phyloP scores from a whole-genome alignment of 2,888 invertebrate species.

The Rotaria sp. region DNA sequence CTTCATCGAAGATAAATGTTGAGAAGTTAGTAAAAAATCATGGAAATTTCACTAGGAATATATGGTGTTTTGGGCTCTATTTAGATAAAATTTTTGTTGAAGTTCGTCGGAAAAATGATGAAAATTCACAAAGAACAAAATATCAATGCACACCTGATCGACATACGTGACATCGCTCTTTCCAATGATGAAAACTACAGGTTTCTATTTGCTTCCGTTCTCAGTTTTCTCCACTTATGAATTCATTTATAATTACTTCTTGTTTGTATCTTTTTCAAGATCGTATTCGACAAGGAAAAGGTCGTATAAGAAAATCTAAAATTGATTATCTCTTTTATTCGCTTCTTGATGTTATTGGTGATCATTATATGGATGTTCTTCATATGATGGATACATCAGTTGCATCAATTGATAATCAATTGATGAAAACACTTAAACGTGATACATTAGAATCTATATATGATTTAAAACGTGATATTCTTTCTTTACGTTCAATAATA shows the following conservation, averaged over 20 bases:
- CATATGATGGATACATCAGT: neutral
- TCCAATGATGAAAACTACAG: neutral
- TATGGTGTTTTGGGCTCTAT: too few relatives aligned
- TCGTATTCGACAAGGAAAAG: neutral
- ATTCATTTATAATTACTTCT: neutral
- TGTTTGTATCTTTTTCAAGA: neutral
- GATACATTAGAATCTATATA: neutral
- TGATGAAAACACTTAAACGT: neutral
- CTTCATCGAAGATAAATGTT: too few relatives aligned
- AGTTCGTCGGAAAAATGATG: too few relatives aligned
- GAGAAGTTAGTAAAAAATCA: too few relatives aligned
- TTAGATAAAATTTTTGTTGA: too few relatives aligned
- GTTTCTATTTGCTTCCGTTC: too few relatives aligned
- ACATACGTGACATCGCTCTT: too few relatives aligned
- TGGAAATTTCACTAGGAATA: too few relatives aligned
- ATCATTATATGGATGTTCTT: neutral
- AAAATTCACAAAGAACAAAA: too few relatives aligned
- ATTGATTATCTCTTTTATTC: neutral
- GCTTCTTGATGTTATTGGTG: neutral
- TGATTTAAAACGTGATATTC: neutral
- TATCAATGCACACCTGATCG: too few relatives aligned
- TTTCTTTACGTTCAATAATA: neutral
- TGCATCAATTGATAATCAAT: neutral
- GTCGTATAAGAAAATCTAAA: neutral
- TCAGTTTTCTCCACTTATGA: too few relatives aligned